Percentiles rank a stretch among this genome's conserved stretches.
phyloP scores from a whole-genome alignment of 1,140 invertebrate genomes.

The Drosophila tsacasi region DNA sequence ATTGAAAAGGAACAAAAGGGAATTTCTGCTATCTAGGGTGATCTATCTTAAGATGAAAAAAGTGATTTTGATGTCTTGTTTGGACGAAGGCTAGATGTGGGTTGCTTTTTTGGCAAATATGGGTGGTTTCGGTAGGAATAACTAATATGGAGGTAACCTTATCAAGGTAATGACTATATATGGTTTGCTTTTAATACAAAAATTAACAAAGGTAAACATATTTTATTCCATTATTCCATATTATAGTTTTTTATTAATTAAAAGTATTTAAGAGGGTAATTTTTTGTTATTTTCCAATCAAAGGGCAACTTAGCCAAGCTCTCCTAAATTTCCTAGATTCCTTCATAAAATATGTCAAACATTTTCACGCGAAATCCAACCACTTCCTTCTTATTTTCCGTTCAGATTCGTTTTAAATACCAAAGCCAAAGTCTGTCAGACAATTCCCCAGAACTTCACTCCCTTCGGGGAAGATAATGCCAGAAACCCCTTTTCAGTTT shows the following conservation, averaged over 20 bases:
- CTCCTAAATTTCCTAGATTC: neutral
- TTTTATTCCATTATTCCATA: neutral
- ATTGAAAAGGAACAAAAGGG: slow-evolving; percentile 14
- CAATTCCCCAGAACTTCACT: slow-evolving; percentile 26
- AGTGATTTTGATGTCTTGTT: slow-evolving; percentile 27
- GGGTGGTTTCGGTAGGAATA: slow-evolving; percentile 13
- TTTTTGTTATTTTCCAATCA: too few species aligned
- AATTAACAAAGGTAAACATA: too few species aligned
- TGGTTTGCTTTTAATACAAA: neutral
- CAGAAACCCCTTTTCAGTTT: slow-evolving; percentile 31
- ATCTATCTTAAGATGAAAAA: slow-evolving; percentile 23
- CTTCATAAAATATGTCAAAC: neutral
- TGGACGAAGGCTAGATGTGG: slow-evolving; percentile 8
- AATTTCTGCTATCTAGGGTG: slow-evolving; percentile 8
- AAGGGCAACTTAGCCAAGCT: too few species aligned
- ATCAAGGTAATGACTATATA: neutral
- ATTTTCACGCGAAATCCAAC: neutral
- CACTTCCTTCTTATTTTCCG: neutral
- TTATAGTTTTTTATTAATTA: too few species aligned
- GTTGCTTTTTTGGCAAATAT: slow-evolving; percentile 2
- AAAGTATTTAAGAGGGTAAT: too few species aligned
- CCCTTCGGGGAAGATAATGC: slow-evolving; percentile 14
- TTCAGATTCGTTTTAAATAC: neutral
- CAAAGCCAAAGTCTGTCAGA: neutral
- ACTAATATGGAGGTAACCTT: neutral